Evolutionary conservation across 2,113 vertebrate genomes (phyloP).

Genomic region (Toxotes chatareus): DNA sequence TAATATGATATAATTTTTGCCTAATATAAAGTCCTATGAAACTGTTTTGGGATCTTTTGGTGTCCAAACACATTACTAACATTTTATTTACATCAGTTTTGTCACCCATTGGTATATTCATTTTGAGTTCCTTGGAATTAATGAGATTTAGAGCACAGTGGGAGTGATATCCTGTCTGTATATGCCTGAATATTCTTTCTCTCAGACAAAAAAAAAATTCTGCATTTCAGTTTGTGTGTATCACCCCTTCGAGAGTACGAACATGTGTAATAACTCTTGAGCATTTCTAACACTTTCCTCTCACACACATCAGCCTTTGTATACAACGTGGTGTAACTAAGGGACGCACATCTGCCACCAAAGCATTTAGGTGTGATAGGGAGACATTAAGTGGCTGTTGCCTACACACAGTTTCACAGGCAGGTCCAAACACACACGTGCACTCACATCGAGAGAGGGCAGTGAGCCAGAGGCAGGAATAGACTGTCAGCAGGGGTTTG

Average conservation of each 20-base stretch:
- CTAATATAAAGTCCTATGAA: too few relatives aligned
- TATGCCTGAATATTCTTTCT: neutral
- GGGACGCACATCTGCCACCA: neutral
- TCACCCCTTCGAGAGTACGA: neutral
- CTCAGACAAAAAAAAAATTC: neutral
- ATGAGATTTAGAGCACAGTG: neutral
- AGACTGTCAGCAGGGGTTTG: constrained; percentile 61
- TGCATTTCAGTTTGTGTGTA: neutral
- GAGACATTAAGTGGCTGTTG: constrained; percentile 14
- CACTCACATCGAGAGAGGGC: constrained; percentile 16
- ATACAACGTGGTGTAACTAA: neutral
- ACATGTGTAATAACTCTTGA: too few relatives aligned
- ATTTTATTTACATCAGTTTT: too few relatives aligned
- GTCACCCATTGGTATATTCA: too few relatives aligned
- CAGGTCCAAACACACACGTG: constrained; percentile 1
- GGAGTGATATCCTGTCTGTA: neutral
- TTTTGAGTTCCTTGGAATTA: too few relatives aligned
- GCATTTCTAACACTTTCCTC: neutral
- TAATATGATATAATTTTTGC: too few relatives aligned
- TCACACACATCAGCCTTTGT: neutral
- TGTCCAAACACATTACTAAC: too few relatives aligned
- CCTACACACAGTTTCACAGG: constrained; percentile 19
- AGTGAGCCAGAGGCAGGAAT: constrained; percentile 57
- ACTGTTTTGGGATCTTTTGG: too few relatives aligned
- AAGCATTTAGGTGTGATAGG: neutral